A percentile compares a stretch with the other conserved stretches of the same genome.
These are phyloP conservation scores for Phalacrocorax aristotelis DNA, from an alignment of 2,113 vertebrate genomes.

Conservation along the genomic window DNA sequence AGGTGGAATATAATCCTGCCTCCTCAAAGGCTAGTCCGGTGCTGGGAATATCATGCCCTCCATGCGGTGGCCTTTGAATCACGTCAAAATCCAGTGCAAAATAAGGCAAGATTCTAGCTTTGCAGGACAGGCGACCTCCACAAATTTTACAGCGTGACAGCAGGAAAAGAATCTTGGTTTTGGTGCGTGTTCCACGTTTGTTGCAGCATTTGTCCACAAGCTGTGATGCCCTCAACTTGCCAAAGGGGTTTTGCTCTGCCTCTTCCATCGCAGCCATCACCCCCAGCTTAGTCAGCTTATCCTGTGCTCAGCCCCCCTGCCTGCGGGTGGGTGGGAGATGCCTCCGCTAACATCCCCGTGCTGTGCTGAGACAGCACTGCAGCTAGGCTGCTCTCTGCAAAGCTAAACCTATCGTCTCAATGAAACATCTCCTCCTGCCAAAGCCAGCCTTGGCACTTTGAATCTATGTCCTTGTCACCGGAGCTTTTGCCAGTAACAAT, in stretches of 20 bases:
- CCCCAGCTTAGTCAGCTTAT: not conserved
- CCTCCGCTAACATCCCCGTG: accelerated
- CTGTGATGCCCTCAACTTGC: not conserved
- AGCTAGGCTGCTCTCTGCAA: not conserved
- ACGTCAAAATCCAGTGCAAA: not conserved
- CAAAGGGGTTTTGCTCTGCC: not conserved
- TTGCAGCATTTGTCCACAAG: not conserved
- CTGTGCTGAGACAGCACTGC: not conserved
- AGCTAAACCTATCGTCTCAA: not conserved
- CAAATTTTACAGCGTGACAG: not conserved
- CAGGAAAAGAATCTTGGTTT: not conserved
- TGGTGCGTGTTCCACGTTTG: not conserved
- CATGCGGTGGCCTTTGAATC: accelerated
- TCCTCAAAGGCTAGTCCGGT: not conserved
- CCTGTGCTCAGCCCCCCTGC: accelerated
- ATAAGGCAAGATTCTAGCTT: not conserved
- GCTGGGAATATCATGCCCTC: not conserved
- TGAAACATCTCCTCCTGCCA: conserved; percentile 18
- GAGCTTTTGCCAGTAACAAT: not conserved
- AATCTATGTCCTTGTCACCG: not conserved
- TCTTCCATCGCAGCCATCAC: not conserved
- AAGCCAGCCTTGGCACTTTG: not conserved
- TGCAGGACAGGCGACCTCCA: not conserved
- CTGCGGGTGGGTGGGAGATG: not conserved
- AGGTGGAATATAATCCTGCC: not conserved